Conservation (phyloP, 2,113 vertebrate genomes). For the Vicugna pacos region DNA sequence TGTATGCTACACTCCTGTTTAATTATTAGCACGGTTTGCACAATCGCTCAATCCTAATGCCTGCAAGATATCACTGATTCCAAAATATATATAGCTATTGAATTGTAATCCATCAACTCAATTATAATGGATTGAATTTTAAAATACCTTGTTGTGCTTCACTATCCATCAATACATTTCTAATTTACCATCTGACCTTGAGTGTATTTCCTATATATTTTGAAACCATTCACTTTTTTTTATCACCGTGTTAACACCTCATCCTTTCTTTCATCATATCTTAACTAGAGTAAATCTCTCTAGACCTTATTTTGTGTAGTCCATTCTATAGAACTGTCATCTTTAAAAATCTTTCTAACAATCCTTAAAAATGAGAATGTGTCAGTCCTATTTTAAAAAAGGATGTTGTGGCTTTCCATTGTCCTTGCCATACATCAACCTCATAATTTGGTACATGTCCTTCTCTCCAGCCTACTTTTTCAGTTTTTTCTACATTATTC, state of each 20-base stretch:
- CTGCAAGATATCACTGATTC: background rate
- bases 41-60: background rate
- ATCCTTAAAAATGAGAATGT: background rate
- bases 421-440: background rate
- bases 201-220: background rate
- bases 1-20: background rate
- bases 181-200: background rate
- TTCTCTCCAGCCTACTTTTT: background rate
- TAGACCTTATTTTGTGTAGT: background rate
- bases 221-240: background rate
- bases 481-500: background rate
- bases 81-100: background rate
- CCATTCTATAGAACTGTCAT: background rate
- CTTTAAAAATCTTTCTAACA: background rate
- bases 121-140: background rate
- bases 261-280: background rate
- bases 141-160: background rate
- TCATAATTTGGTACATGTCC: fast-evolving
- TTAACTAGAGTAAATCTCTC: background rate
- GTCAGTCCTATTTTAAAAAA: background rate
- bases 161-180: background rate
- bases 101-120: background rate
- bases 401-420: background rate
- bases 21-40: background rate
- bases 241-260: background rate